Percentiles rank a stretch among this genome's conserved stretches.
These are phyloP conservation scores for Zapornia atra DNA, from an alignment of 2,113 vertebrate genomes.

Conservation along the genomic window DNA sequence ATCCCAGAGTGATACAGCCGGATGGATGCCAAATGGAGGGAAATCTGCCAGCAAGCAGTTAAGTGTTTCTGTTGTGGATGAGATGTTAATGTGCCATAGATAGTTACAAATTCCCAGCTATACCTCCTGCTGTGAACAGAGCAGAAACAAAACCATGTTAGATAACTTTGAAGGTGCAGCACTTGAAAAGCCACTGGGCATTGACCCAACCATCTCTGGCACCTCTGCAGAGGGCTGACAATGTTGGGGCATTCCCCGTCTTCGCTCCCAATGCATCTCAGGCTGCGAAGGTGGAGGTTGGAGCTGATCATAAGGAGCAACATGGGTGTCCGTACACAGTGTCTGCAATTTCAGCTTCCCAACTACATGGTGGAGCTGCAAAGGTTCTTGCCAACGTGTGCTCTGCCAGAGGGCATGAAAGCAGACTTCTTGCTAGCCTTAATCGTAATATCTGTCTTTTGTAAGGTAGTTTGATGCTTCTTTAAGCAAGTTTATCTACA, in stretches of 20 bases:
- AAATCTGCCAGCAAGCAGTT: not conserved
- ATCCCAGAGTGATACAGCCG: not conserved
- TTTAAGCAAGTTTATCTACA: not conserved
- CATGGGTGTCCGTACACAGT: accelerated
- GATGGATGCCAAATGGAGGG: not conserved
- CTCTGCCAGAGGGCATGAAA: not conserved
- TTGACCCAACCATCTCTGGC: not conserved
- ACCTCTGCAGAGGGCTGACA: not conserved
- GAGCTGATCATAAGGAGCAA: not conserved
- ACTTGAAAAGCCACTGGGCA: not conserved
- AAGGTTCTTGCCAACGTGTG: not conserved
- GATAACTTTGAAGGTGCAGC: not conserved
- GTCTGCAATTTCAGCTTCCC: not conserved
- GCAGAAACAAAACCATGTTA: not conserved
- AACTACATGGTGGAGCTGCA: not conserved
- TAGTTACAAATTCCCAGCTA: not conserved
- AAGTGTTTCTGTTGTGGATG: not conserved
- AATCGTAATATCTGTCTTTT: not conserved
- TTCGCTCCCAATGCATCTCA: accelerated
- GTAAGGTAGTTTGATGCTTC: not conserved
- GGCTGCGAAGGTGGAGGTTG: not conserved
- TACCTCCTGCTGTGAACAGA: not conserved
- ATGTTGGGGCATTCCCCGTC: accelerated
- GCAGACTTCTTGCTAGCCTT: not conserved
- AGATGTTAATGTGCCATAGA: not conserved